phyloP scores from a whole-genome alignment of 2,888 invertebrate species.

The Axea sp. region DNA sequence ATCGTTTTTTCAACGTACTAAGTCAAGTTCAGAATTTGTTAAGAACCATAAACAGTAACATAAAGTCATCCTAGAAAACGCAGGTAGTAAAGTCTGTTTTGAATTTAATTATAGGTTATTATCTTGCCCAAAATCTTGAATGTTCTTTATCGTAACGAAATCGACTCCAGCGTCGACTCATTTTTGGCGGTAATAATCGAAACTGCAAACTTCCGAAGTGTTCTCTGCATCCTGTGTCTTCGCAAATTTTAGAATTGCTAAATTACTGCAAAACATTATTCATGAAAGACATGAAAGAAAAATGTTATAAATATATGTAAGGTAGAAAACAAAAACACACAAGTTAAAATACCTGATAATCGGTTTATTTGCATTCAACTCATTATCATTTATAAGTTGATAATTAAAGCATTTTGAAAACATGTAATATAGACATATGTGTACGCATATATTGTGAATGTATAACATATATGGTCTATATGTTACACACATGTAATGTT shows the following conservation, averaged over 20 bases:
- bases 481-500: no score
- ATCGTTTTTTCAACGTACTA: slow-evolving; percentile 3
- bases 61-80: slow-evolving; percentile 65
- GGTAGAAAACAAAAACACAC: slow-evolving; percentile 7
- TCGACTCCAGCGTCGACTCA: slow-evolving; percentile 50
- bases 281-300: slow-evolving; percentile 18
- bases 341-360: no score
- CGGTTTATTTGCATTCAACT: no score
- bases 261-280: slow-evolving; percentile 49
- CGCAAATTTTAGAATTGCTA: slow-evolving; percentile 56
- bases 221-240: slow-evolving; percentile 56
- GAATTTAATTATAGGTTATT: slow-evolving; percentile 74
- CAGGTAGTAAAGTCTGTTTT: slow-evolving; percentile 64
- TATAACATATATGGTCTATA: no score
- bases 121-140: slow-evolving; percentile 68
- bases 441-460: no score
- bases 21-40: slow-evolving; percentile 72
- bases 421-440: no score
- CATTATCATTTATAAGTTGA: no score
- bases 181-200: slow-evolving; percentile 62
- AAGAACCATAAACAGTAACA: slow-evolving; percentile 71
- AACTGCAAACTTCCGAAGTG: slow-evolving; percentile 63
- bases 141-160: slow-evolving; percentile 70
- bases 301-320: no score
- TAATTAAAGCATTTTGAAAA: no score